Conservation (phyloP, 2,888 invertebrate species). For the Drosophila suboccidentalis region DNA sequence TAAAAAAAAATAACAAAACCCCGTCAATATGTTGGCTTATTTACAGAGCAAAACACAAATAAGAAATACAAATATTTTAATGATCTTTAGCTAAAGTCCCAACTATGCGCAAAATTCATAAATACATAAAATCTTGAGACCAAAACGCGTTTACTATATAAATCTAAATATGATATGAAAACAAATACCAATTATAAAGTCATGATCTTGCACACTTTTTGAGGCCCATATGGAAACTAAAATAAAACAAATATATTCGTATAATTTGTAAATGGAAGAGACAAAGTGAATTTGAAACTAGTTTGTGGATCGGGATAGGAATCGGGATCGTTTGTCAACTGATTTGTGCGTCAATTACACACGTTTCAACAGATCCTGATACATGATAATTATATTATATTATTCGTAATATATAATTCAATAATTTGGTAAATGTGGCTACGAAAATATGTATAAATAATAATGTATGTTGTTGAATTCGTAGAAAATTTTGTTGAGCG, state of each 20-base stretch:
- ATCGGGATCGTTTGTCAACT: constrained; percentile 26
- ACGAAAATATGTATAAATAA: constrained; percentile 22
- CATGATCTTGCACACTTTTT: constrained; percentile 22
- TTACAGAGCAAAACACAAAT: constrained; percentile 43
- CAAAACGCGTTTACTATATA: constrained; percentile 74
- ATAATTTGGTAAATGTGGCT: constrained; percentile 45
- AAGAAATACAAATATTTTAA: constrained; percentile 20
- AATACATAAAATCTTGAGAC: constrained; percentile 69
- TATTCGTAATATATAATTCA: constrained; percentile 21
- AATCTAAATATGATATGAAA: constrained; percentile 30
- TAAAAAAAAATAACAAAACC: not conserved
- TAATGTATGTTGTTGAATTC: constrained; percentile 58
- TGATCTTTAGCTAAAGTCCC: constrained; percentile 38
- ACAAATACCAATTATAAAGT: constrained; percentile 14
- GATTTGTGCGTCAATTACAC: constrained; percentile 61
- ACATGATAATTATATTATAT: constrained; percentile 20
- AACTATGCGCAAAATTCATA: constrained; percentile 54
- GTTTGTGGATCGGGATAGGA: constrained; percentile 10
- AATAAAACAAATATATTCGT: constrained; percentile 2
- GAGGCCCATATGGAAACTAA: constrained; percentile 3
- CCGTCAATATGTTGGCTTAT: constrained; percentile 45
- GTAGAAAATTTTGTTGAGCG: constrained; percentile 64
- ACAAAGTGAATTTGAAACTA: constrained; percentile 17
- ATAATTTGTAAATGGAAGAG: constrained; percentile 9
- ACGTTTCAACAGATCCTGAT: constrained; percentile 10